Evolutionary conservation across 2,888 invertebrate species (phyloP).

Genomic region (Terebella lapidaria): DNA sequence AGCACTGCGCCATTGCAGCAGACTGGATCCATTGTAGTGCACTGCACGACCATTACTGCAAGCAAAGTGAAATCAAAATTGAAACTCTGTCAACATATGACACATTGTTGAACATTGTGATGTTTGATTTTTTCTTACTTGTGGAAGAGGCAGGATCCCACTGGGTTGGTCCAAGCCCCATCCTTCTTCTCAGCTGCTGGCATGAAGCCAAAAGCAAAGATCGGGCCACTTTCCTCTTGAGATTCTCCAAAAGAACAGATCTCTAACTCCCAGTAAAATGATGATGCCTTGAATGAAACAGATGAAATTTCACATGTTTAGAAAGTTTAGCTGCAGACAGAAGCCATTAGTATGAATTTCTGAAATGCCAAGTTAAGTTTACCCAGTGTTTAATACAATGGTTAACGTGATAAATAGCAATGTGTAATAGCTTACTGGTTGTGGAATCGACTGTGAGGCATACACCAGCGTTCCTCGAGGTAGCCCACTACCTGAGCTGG

Average conservation of each 20-base stretch:
- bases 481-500: conserved; percentile 46
- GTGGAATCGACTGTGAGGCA: conserved; percentile 47
- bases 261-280: conserved; percentile 52
- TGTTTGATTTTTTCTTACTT: conserved; percentile 34
- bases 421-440: conserved; percentile 37
- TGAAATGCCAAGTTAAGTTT: too few species aligned
- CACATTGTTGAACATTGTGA: not conserved
- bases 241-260: conserved; percentile 47
- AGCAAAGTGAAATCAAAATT: not conserved
- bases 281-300: conserved; percentile 37
- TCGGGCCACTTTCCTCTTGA: conserved; percentile 47
- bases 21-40: conserved; percentile 52
- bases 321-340: too few species aligned
- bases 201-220: conserved; percentile 51
- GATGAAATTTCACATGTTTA: too few species aligned
- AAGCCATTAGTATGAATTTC: too few species aligned
- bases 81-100: not conserved
- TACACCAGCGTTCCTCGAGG: conserved; percentile 51
- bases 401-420: too few species aligned
- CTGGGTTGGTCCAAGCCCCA: conserved; percentile 50
- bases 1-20: conserved; percentile 52
- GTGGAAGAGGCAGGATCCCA: conserved; percentile 49
- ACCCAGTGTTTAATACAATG: too few species aligned
- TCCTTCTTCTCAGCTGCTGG: conserved; percentile 51
- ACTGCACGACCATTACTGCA: conserved; percentile 51